Base-by-base conservation (phyloP, 2,888 invertebrate genomes). In the Ariolimax columbianus region DNA sequence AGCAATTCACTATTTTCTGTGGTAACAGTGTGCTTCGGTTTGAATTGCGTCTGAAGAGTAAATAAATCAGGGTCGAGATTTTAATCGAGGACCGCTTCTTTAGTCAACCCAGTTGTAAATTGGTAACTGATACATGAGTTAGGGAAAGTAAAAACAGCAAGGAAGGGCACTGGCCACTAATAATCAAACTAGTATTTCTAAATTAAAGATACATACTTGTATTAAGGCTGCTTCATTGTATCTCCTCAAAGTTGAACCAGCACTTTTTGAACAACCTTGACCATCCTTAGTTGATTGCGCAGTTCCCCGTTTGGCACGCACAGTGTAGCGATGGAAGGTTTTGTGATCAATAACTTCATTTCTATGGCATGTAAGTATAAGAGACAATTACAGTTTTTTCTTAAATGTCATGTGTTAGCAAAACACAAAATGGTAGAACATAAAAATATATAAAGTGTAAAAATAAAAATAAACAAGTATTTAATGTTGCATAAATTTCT, bases 251-350 rank as follows among this genome's bases (percentile, higher is more conserved):
- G 96, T 96, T 0, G 97, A 96, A 0, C 97, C 97, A 0, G 97
- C 97, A 78, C 97, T 97, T 91, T 96, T 96, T 0, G 97, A 94
- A 79, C 96, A 96, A 70, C 95, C 95, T 90, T 95, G 95, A 43
- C 89, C 89, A 92, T 97, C 97, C 73, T 96, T 95, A 0, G 95
- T 94, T 19, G 95, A 95, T 94, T 98, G 97, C 0, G 96, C 95
- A 66, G 97, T 96, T 0, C 97, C 97, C 93, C 97, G 97, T 63
- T 97, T 97, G 0, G 97, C 96, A 68, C 97, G 94, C 0, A 97
- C 96, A 14, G 97, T 97, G 92, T 98, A 98, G 78, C 96, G 96
- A 93, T 97, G 97, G 90, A 97, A 96, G 0, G 97, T 97, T 94
- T 97, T 97, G 92, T 97, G 97, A 1, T 94, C 95, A 91, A 95